Percentiles rank a stretch among this genome's conserved stretches.
phyloP scores from a whole-genome alignment of 1,140 invertebrate genomes.

The Drosophila gunungcola region DNA sequence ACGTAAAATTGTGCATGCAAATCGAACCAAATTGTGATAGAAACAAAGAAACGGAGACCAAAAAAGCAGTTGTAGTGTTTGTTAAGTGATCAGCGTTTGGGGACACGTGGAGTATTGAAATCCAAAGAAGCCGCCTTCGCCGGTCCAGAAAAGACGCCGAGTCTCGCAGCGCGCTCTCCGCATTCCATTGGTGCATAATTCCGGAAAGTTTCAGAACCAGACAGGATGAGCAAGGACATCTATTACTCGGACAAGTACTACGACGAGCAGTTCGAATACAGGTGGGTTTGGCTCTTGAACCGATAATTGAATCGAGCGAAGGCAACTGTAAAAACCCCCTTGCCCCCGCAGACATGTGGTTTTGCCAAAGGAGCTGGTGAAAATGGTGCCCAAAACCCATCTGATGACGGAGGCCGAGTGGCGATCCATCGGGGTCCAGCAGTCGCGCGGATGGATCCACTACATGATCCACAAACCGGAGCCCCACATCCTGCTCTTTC shows the following conservation, averaged over 20 bases:
- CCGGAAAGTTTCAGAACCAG: not conserved
- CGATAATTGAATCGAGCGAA: not conserved
- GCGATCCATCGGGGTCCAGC: slow-evolving; percentile 97
- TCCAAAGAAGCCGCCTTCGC: slow-evolving; percentile 4
- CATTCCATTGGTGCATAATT: slow-evolving; percentile 1
- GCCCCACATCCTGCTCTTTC: slow-evolving; percentile 88
- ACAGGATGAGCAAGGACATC: slow-evolving; percentile 87
- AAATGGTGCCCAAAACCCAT: slow-evolving; percentile 95
- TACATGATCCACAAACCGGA: slow-evolving; percentile 98
- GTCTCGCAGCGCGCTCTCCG: slow-evolving; percentile 29
- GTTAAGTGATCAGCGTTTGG: not conserved
- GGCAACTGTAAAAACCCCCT: slow-evolving; percentile 35
- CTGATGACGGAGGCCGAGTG: slow-evolving; percentile 98
- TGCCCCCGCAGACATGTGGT: slow-evolving; percentile 94
- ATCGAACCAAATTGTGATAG: slow-evolving; percentile 16
- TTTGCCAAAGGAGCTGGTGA: slow-evolving; percentile 94
- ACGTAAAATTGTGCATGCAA: not conserved
- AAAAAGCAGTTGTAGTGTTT: not conserved
- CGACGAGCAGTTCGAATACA: slow-evolving; percentile 94
- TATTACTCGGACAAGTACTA: slow-evolving; percentile 97
- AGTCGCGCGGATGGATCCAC: slow-evolving; percentile 97
- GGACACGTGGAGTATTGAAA: not conserved
- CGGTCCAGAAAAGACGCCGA: slow-evolving; percentile 19
- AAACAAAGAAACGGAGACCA: not conserved
- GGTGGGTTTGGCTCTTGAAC: slow-evolving; percentile 85